Base-by-base conservation (phyloP, 2,888 invertebrate species). In the Agrilus mali region DNA sequence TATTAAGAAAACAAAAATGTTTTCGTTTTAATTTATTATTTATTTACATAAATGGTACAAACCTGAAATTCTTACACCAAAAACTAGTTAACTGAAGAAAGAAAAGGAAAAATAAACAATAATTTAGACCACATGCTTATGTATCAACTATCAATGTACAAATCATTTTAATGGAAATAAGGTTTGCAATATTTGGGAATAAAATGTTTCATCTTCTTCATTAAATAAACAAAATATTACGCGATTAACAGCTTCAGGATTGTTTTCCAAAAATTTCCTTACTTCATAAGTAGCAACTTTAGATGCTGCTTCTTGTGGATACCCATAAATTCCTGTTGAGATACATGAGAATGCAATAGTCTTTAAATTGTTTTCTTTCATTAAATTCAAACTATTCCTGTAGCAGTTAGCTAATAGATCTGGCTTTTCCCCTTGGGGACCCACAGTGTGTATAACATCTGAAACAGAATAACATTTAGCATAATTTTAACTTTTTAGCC, bases 381-480 rank as follows among this genome's bases (percentile, higher is more conserved):
- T 72, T 13, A 79, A 50, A 1, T 74, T 61, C 1, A 92, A 66
- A 56, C 79, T 75, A 14, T 76, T 80, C 42, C 71, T 66, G 59
- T 93, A 93, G 60, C 88, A 87, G 1, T 74, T 72, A 42, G 69
- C 63, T 6, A 93, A 71, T 36, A 73, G 66, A 0, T 71, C 63
- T 6, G 78, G 74, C 4, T 81, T 76, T 48, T 83, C 81, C 36
- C 86, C 83, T 57, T 75, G 74, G 2, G 93, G 92, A 1, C 93
- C 93, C 14, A 92, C 92, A 7, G 92, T 89, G 60, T 90, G 89
- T 50, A 93, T 87, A 0, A 93, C 78, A 70, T 86, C 89, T 89
- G 69, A 35, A 75, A 74, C 48, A 47, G 36, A 50, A 7, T 12
- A 32, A 32, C 13, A 22, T 33, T 33, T 40, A 12, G 15, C n/a